These are phyloP conservation scores for Latrodectus geometricus DNA, from an alignment of 1,140 invertebrate genomes.

Conservation along the genomic window DNA sequence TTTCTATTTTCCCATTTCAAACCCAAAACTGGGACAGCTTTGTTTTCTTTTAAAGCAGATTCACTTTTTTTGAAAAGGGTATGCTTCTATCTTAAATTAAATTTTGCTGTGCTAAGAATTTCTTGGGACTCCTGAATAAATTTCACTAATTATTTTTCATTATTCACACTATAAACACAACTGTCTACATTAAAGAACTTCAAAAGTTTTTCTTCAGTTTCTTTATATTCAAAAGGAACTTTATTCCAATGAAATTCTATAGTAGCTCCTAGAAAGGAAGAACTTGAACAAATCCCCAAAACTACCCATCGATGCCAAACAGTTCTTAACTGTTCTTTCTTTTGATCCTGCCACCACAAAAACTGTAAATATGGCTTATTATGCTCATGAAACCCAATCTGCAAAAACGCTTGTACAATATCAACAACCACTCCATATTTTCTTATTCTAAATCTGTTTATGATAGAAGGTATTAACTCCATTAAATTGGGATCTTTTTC, in stretches of 20 bases:
- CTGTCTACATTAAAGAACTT: conserved; percentile 5
- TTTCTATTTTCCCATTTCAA: too few relatives aligned
- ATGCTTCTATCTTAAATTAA: too few relatives aligned
- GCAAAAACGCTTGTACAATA: conserved; percentile 6
- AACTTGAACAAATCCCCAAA: background rate
- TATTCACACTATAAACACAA: background rate
- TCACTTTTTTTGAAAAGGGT: too few relatives aligned
- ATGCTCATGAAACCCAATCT: background rate
- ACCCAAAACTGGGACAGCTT: too few relatives aligned
- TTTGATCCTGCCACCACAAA: background rate
- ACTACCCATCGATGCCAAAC: background rate
- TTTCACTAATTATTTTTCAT: background rate
- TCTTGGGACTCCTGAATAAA: conserved; percentile 9
- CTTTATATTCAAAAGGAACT: background rate
- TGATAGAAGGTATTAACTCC: background rate
- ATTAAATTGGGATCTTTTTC: conserved; percentile 65
- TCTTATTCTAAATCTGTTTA: background rate
- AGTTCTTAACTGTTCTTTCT: background rate
- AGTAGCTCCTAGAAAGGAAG: background rate
- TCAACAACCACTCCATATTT: conserved; percentile 15
- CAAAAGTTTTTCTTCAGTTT: background rate
- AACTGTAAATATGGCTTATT: background rate
- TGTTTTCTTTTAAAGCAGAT: too few relatives aligned
- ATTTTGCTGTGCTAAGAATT: conserved; percentile 13
- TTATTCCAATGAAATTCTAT: background rate